These are phyloP conservation scores for Malurus elegans DNA, from an alignment of 2,113 vertebrate genomes.

Conservation along the genomic window DNA sequence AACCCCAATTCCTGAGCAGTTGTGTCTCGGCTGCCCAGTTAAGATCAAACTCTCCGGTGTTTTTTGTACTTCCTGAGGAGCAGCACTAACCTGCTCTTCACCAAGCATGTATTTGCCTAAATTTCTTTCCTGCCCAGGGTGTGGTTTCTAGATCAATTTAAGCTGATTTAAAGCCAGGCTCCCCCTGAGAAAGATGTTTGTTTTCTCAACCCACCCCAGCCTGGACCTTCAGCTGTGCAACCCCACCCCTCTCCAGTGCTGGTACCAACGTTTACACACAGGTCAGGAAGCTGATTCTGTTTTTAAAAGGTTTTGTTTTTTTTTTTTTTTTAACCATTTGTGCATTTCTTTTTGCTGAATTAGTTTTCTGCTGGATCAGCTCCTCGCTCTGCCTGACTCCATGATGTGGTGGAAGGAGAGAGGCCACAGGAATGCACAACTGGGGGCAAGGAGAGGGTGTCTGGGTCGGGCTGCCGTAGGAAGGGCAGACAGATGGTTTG, in stretches of 20 bases:
- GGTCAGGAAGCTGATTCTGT: neutral
- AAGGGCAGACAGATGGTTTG: neutral
- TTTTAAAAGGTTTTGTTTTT: neutral
- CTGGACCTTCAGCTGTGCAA: neutral
- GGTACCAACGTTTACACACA: neutral
- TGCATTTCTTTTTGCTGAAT: neutral
- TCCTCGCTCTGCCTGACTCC: neutral
- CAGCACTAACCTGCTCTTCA: constrained; percentile 32
- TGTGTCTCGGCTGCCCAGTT: neutral
- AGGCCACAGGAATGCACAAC: constrained; percentile 51
- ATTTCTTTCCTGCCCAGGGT: neutral
- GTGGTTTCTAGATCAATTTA: constrained; percentile 11
- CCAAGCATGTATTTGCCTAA: neutral
- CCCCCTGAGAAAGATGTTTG: neutral
- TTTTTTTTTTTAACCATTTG: neutral
- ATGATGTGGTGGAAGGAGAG: neutral
- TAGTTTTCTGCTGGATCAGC: constrained; percentile 26
- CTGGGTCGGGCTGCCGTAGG: neutral
- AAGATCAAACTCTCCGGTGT: neutral
- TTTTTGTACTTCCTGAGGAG: constrained; percentile 14
- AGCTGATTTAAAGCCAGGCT: neutral
- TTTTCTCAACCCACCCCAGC: neutral
- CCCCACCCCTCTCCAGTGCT: neutral
- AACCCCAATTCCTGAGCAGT: neutral
- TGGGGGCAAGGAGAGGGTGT: constrained; percentile 31